Conservation (phyloP, 2,797 vertebrate genomes). For the Smutsia temminckii region DNA sequence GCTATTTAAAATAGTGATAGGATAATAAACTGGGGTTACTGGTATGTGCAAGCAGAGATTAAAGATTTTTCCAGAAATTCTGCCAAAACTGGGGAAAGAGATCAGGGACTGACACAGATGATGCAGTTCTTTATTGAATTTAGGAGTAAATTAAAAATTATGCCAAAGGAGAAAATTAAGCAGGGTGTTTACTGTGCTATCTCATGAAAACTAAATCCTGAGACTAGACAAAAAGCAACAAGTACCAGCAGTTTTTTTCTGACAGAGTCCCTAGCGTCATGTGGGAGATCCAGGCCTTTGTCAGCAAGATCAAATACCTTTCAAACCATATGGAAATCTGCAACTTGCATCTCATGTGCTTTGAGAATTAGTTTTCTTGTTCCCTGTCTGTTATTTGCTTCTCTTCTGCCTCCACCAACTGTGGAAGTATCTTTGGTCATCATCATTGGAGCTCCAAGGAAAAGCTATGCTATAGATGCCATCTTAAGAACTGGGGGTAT, state of each 20-base stretch:
- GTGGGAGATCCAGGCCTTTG: background rate
- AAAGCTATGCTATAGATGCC: background rate
- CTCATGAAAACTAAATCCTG: background rate
- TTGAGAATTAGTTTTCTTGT: background rate
- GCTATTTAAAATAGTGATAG: background rate
- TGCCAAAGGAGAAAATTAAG: background rate
- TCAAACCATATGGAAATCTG: background rate
- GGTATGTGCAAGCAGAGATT: background rate
- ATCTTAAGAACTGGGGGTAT: background rate
- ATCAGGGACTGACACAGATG: background rate
- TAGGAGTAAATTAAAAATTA: background rate
- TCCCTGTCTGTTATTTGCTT: background rate
- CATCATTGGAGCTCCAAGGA: background rate
- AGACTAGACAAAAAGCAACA: background rate
- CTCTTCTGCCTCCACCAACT: background rate
- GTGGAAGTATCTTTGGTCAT: background rate
- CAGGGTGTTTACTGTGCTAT: background rate
- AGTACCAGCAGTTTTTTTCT: background rate
- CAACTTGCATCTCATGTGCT: background rate
- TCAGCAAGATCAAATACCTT: background rate
- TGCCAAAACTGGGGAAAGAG: background rate
- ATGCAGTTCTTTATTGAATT: background rate
- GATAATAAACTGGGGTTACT: background rate
- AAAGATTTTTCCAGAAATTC: background rate
- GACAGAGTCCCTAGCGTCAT: fast-evolving